Percentiles rank a stretch among this genome's conserved stretches.
Evolutionary conservation across 2,888 invertebrate genomes (phyloP).

Genomic region (Balanococcus diminutus): DNA sequence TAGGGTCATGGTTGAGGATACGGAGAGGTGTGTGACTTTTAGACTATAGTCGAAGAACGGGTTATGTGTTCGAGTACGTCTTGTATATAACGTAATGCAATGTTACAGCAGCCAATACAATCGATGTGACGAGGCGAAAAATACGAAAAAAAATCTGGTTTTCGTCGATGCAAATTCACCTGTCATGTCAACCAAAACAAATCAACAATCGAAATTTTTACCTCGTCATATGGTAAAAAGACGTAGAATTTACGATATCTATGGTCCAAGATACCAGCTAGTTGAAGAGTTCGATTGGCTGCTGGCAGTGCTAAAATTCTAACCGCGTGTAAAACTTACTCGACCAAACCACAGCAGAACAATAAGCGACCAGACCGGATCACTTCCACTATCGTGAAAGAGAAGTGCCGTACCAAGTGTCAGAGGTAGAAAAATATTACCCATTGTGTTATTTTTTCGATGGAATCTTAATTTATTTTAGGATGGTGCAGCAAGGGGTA

Average conservation of each 20-base stretch:
- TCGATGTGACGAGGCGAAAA: not conserved
- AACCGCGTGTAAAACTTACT: slow-evolving; percentile 47
- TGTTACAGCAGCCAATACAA: not conserved
- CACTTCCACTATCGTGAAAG: slow-evolving; percentile 52
- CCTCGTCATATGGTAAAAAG: not conserved
- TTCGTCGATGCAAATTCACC: slow-evolving; percentile 3
- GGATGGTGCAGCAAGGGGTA: not conserved
- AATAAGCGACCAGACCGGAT: slow-evolving; percentile 45
- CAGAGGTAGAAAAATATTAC: slow-evolving; percentile 38
- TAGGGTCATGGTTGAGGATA: slow-evolving; percentile 34
- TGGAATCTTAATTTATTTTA: slow-evolving; percentile 30
- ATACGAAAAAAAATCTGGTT: not conserved
- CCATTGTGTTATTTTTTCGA: slow-evolving; percentile 23
- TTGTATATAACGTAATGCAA: not conserved
- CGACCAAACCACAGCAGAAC: slow-evolving; percentile 20
- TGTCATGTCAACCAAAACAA: slow-evolving; percentile 20
- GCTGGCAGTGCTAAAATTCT: not conserved
- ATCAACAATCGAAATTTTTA: slow-evolving; percentile 24
- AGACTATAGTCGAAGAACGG: slow-evolving; percentile 10
- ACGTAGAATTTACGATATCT: not conserved
- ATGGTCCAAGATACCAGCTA: not conserved
- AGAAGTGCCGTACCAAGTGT: slow-evolving; percentile 45
- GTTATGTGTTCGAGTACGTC: not conserved
- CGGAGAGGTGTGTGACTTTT: slow-evolving; percentile 7
- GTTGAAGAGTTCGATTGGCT: too few relatives aligned